Conservation (phyloP, 2,113 vertebrate species). For the Tauraco erythrolophus region DNA sequence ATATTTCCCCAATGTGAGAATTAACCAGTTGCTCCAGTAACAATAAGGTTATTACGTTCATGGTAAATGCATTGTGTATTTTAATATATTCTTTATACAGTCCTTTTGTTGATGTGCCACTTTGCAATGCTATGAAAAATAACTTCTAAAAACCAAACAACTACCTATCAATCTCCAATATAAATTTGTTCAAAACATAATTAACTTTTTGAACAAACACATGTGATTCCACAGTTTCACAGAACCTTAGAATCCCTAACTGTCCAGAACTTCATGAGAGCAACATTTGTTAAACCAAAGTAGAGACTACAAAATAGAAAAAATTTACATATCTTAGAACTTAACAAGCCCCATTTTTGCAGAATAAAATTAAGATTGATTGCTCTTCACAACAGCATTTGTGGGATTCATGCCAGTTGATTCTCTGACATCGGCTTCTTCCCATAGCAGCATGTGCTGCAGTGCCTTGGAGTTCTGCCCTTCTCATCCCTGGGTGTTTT, state of each 20-base stretch:
- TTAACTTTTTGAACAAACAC: not conserved
- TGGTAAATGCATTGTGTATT: slow-evolving; percentile 3
- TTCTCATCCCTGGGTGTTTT: not conserved
- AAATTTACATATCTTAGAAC: not conserved
- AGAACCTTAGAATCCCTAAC: not conserved
- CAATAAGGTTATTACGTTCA: not conserved
- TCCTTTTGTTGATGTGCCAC: not conserved
- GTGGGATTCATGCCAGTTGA: rapidly evolving
- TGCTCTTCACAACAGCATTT: not conserved
- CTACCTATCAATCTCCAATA: not conserved
- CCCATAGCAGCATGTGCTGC: not conserved
- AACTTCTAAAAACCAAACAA: not conserved
- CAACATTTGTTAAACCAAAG: not conserved
- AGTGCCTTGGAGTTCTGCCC: not conserved
- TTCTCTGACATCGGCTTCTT: not conserved
- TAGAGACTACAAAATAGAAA: not conserved
- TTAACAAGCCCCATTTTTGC: not conserved
- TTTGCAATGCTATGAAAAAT: not conserved
- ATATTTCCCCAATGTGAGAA: slow-evolving; percentile 23
- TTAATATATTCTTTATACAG: slow-evolving; percentile 22
- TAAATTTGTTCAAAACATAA: slow-evolving; percentile 12
- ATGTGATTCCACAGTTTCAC: not conserved
- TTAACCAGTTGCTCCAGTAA: slow-evolving; percentile 35
- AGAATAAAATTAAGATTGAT: not conserved
- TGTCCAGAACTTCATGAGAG: not conserved